Evolutionary conservation across 35 echinoderm and acorn worm species (phyloP), one percentile per base, ranked within the genome.

Genomic region (Stichopus chloronotus): DNA sequence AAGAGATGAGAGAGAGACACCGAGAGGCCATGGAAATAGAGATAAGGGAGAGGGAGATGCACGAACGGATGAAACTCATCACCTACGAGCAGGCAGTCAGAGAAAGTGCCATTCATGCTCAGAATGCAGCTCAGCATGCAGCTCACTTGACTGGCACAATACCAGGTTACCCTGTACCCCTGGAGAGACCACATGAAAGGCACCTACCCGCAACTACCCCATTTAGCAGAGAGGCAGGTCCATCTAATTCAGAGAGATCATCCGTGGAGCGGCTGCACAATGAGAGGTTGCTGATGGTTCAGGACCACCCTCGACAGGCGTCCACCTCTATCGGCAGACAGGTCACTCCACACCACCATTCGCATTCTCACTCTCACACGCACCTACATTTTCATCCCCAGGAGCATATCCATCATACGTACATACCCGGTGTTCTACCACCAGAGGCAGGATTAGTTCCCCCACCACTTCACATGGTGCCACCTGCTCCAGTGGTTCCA

Each of bases 381-480:
- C 97, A 99, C 72, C 93, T 99, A n/a, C 97, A 99, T 79, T 94
- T 99, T 59, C 97, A 99, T 90, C 97, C 97, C 4, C 94, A 94
- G 52, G 97, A 99, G 52, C 96, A 98, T 86, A 95, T 98, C 65
- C 94, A 97, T 87, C 96, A 97, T 69, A 95, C 96, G 16, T 97
- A 97, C 86, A 61, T 92, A n/a, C 78, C 90, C 12, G 60, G 84
- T 59, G 94, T 76, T 10, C 9, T 71, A 23, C 86, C 60, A 4
- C 25, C 58, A 52, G 86, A 88, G 58, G 60, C 58, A 53, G 86
- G 86, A 8, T 21, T 88, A 7, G 86, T 88, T 11, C 86, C 86
- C 4, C 86, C 86, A 14, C 86, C 86, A 72, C 88, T 78, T 58
- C 68, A 78, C 43, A 78, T 91, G 65, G 88, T 71, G 14, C 60